Conservation (phyloP, 2,797 vertebrate species). For the Peromyscus eremicus region DNA sequence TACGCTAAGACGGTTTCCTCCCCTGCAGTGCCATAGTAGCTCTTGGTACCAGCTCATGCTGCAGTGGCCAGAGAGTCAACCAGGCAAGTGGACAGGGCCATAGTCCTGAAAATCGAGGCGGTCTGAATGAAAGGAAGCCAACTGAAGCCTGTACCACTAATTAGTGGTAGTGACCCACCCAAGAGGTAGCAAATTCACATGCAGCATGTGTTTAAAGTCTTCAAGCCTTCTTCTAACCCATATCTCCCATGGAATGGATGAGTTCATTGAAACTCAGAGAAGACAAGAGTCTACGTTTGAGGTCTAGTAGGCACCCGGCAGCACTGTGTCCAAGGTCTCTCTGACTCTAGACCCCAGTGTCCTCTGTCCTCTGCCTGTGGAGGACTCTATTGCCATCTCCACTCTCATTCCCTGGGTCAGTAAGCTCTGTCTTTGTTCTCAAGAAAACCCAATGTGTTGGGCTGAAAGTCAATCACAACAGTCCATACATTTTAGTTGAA, state of each 20-base stretch:
- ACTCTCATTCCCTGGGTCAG: not conserved
- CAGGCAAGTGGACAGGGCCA: not conserved
- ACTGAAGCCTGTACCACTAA: not conserved
- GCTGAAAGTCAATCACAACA: slow-evolving; percentile 44
- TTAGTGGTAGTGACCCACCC: not conserved
- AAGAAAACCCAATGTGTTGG: slow-evolving; percentile 25
- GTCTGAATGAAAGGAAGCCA: not conserved
- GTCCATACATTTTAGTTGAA: slow-evolving; percentile 39
- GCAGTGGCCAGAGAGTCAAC: not conserved
- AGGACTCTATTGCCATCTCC: not conserved
- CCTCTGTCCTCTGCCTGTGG: not conserved
- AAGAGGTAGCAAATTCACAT: not conserved
- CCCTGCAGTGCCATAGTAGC: not conserved
- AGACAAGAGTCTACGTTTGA: not conserved
- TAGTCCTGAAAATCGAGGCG: not conserved
- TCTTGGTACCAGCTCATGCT: not conserved
- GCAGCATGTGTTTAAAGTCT: not conserved
- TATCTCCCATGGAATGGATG: not conserved
- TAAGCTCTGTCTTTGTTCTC: not conserved
- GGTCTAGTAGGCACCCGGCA: not conserved
- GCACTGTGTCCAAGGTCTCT: not conserved
- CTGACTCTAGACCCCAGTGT: not conserved
- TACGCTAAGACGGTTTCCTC: not conserved
- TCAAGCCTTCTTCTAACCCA: not conserved
- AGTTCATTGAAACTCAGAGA: not conserved